A percentile compares a stretch with the other conserved stretches of the same genome.
These are phyloP conservation scores for Mycalesis mineus DNA, from an alignment of 2,888 invertebrate species.

Conservation along the genomic window DNA sequence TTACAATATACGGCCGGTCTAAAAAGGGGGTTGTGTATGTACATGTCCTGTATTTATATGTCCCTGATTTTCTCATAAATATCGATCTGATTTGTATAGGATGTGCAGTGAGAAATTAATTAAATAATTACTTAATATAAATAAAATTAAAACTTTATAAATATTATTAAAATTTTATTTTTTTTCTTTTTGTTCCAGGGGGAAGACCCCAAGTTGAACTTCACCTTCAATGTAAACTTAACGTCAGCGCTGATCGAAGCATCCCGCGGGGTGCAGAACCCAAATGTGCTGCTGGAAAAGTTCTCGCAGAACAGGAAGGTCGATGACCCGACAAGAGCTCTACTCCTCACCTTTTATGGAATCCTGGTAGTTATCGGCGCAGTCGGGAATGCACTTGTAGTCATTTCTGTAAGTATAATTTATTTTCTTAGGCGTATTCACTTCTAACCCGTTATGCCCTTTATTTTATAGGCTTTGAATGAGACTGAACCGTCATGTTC, in stretches of 20 bases:
- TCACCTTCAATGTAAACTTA: slow-evolving; percentile 48
- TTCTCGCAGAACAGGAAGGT: slow-evolving; percentile 84
- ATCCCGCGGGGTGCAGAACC: slow-evolving; percentile 60
- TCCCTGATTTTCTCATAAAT: too few species aligned
- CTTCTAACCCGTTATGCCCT: neutral
- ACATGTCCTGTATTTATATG: too few species aligned
- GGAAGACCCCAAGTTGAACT: slow-evolving; percentile 59
- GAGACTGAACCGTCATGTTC: too few species aligned
- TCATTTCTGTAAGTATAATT: slow-evolving; percentile 78
- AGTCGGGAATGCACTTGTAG: slow-evolving; percentile 91
- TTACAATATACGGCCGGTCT: too few species aligned
- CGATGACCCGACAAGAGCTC: slow-evolving; percentile 82
- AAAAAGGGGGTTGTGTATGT: too few species aligned
- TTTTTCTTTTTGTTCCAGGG: slow-evolving; percentile 53
- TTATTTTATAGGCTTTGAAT: too few species aligned
- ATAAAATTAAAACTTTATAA: too few species aligned
- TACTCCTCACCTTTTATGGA: slow-evolving; percentile 84
- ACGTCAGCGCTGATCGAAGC: slow-evolving; percentile 64
- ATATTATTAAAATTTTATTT: neutral
- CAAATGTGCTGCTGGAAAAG: slow-evolving; percentile 75
- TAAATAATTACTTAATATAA: too few species aligned
- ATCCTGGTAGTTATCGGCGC: slow-evolving; percentile 89
- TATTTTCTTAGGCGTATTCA: neutral
- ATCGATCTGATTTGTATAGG: too few species aligned
- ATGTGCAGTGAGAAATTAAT: too few species aligned